phyloP scores from a whole-genome alignment of 2,888 invertebrate species.

The Drosophila macrospina region DNA sequence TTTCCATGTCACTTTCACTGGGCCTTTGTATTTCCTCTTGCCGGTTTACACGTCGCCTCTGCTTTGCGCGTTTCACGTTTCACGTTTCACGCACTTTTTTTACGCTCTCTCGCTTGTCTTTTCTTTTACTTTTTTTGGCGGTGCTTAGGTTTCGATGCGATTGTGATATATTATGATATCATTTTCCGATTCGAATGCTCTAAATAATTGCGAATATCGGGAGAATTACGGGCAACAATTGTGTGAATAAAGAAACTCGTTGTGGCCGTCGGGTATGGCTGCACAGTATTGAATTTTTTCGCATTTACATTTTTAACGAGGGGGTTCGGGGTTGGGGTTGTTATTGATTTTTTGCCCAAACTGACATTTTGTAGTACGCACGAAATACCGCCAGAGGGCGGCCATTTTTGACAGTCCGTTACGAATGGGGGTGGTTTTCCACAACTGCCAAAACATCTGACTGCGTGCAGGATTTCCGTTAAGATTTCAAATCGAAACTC shows the following conservation, averaged over 20 bases:
- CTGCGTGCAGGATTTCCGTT: constrained; percentile 29
- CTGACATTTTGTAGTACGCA: constrained; percentile 53
- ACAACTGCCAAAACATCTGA: constrained; percentile 55
- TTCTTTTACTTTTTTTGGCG: constrained; percentile 52
- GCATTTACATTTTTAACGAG: constrained; percentile 83
- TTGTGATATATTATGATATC: constrained; percentile 9
- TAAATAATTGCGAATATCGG: constrained; percentile 7
- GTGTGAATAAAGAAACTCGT: constrained; percentile 57
- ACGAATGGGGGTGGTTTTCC: constrained; percentile 49
- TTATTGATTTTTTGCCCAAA: constrained; percentile 83
- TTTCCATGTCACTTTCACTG: constrained; percentile 51
- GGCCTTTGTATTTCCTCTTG: constrained; percentile 25
- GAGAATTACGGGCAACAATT: constrained; percentile 28
- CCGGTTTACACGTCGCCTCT: constrained; percentile 35
- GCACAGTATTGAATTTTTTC: constrained; percentile 84
- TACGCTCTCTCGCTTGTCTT: constrained; percentile 20
- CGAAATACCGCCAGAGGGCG: constrained; percentile 56
- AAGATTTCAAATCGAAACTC: constrained; percentile 21
- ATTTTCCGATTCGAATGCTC: constrained; percentile 1
- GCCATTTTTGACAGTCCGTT: constrained; percentile 41
- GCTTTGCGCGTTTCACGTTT: constrained; percentile 1
- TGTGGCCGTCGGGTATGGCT: constrained; percentile 78
- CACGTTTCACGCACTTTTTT: constrained; percentile 20
- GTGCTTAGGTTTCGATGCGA: constrained; percentile 30
- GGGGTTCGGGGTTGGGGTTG: constrained; percentile 76